phyloP scores from a whole-genome alignment of 2,113 vertebrate species.

The Balaeniceps rex region DNA sequence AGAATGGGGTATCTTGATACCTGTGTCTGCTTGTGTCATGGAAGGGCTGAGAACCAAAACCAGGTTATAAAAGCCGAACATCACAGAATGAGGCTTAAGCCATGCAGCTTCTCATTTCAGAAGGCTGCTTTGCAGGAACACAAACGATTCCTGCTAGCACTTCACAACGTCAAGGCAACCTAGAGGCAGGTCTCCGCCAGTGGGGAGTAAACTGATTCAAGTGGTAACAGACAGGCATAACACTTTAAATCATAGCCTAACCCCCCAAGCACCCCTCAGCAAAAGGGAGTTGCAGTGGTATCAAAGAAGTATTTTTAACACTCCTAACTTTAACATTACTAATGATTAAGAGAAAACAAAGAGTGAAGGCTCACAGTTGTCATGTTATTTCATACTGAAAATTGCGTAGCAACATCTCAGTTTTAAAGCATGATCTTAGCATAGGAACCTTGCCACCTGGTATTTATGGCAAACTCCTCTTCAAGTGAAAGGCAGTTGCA shows the following conservation, averaged over 20 bases:
- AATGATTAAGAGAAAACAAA: neutral
- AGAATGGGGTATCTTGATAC: neutral
- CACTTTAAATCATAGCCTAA: neutral
- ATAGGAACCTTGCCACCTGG: neutral
- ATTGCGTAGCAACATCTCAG: neutral
- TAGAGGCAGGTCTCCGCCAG: neutral
- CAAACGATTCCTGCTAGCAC: neutral
- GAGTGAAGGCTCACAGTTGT: neutral
- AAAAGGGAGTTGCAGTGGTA: neutral
- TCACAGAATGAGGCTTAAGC: neutral
- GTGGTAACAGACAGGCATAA: neutral
- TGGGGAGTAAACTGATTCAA: neutral
- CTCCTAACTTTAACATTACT: neutral
- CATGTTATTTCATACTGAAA: neutral
- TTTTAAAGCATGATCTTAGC: neutral
- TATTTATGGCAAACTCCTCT: neutral
- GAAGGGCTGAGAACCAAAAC: neutral
- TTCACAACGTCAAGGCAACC: neutral
- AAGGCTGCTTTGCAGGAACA: neutral
- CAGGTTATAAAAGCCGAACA: neutral
- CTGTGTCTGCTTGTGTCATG: neutral
- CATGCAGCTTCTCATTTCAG: neutral
- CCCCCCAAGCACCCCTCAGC: neutral
- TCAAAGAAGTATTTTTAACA: neutral
- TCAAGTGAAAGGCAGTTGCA: neutral